Base-by-base conservation (phyloP, 2,797 vertebrate genomes). In the Pseudochirops cupreus region DNA sequence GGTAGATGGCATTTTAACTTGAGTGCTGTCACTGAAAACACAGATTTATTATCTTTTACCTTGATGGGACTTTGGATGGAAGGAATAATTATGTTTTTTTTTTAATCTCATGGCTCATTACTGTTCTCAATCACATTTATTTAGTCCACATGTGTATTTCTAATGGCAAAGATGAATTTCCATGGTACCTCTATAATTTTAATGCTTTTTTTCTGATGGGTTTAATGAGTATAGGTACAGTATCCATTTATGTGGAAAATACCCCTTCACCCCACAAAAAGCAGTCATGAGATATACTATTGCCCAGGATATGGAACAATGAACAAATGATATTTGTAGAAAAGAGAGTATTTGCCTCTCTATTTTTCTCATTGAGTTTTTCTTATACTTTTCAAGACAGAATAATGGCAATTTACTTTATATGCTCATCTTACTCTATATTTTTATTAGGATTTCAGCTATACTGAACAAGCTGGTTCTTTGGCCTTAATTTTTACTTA, bases 1-100 rank as follows among this genome's bases (percentile, higher is more conserved):
- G n/a, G 92, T 96, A 94, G 95, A 95, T 97, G 39, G 54, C 24
- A 67, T 90, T 97, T 98, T 97, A 96, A 94, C 24, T 96, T 93
- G 90, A 97, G 4, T 92, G 50, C 3, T 97, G 31, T 92, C 93
- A 31, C n/a, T 98, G 91, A 56, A 98, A 97, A 92, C 57, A 97
- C 95, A 93, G 74, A 26, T 91, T 95, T 39, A 93, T 97, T 92
- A 56, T 2, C 67, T 33, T 96, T 96, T 94, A 53, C n/a, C 94
- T 55, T 29, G 53, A 16, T 94, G 0, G 29, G 59, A 92, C 92
- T 74, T 91, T 56, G 54, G 58, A 87, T 26, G 95, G 18, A 92
- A 11, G 93, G 26, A 91, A 55, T 53, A 62, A 93, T 56, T 94
- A 5, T 6, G 50, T 54, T 29, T 91, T n/a, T 96, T 46, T 74